phyloP scores from a whole-genome alignment of 1,140 invertebrate species.

The Heliothis virescens region DNA sequence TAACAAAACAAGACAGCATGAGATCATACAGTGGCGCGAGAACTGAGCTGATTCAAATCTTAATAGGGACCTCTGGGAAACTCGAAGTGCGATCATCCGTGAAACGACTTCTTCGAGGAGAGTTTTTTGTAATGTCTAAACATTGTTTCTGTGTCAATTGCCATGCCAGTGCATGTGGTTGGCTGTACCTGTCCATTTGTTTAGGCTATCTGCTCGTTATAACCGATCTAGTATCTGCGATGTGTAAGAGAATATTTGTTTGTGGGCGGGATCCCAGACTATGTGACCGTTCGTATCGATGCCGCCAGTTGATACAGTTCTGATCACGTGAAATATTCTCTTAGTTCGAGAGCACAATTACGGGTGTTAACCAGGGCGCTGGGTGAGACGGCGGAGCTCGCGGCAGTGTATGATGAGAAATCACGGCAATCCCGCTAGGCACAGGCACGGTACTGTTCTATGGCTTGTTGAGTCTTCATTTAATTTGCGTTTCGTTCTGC shows the following conservation, averaged over 20 bases:
- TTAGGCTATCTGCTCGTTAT: conserved; percentile 74
- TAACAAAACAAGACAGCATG: conserved; percentile 74
- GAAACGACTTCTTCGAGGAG: conserved; percentile 51
- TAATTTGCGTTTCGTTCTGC: conserved; percentile 80
- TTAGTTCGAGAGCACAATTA: conserved; percentile 80
- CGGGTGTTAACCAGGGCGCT: conserved; percentile 45
- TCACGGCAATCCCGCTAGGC: conserved; percentile 77
- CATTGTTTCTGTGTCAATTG: conserved; percentile 74
- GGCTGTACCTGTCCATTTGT: conserved; percentile 74
- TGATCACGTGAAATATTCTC: conserved; percentile 76
- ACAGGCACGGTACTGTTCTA: conserved; percentile 81
- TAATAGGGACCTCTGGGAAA: conserved; percentile 42
- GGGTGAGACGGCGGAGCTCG: conserved; percentile 48
- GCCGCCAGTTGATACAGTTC: conserved; percentile 81
- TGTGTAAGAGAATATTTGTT: conserved; percentile 72
- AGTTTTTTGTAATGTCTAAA: conserved; percentile 65
- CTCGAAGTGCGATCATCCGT: conserved; percentile 38
- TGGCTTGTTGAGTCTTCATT: conserved; percentile 73
- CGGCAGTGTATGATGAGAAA: conserved; percentile 73
- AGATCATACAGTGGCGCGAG: conserved; percentile 67
- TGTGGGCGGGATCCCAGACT: conserved; percentile 77
- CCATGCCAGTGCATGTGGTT: conserved; percentile 67
- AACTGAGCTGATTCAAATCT: conserved; percentile 46
- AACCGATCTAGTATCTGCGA: conserved; percentile 76
- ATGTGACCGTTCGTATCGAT: conserved; percentile 75